Percentiles rank a stretch among this genome's conserved stretches.
Evolutionary conservation across 2,888 invertebrate genomes (phyloP).

Genomic region (Drosophila pseudotakahashii): DNA sequence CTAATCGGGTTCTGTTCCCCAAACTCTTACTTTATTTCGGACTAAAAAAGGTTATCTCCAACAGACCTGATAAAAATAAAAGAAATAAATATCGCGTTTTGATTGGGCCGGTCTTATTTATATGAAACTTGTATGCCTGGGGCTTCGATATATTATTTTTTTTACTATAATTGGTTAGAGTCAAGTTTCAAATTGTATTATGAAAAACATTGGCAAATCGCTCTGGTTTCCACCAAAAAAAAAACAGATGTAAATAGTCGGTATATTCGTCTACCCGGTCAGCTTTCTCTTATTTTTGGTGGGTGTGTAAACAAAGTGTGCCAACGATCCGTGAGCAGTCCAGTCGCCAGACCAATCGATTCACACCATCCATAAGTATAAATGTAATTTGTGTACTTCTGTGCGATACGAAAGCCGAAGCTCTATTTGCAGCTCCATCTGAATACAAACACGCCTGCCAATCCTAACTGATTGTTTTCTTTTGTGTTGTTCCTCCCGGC

Average conservation of each 20-base stretch:
- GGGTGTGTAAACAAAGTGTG: slow-evolving; percentile 37
- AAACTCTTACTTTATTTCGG: neutral
- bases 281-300: slow-evolving; percentile 18
- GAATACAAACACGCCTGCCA: neutral
- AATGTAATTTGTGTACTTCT: slow-evolving; percentile 25
- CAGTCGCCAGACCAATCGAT: slow-evolving; percentile 10
- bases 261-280: neutral
- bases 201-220: neutral
- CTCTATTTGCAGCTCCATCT: neutral
- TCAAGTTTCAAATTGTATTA: neutral
- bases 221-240: neutral
- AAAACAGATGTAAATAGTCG: neutral
- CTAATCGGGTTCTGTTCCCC: neutral
- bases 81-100: neutral
- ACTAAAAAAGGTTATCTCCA: neutral
- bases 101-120: neutral
- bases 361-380: slow-evolving; percentile 34
- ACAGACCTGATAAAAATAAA: neutral
- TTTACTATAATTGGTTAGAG: neutral
- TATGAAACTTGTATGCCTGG: neutral
- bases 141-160: neutral
- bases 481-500: slow-evolving; percentile 7
- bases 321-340: slow-evolving; percentile 25
- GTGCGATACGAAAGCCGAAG: neutral
- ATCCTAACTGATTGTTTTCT: slow-evolving; percentile 21